These are phyloP conservation scores for Monochamus saltuarius DNA, from an alignment of 1,140 invertebrate species.

Conservation along the genomic window DNA sequence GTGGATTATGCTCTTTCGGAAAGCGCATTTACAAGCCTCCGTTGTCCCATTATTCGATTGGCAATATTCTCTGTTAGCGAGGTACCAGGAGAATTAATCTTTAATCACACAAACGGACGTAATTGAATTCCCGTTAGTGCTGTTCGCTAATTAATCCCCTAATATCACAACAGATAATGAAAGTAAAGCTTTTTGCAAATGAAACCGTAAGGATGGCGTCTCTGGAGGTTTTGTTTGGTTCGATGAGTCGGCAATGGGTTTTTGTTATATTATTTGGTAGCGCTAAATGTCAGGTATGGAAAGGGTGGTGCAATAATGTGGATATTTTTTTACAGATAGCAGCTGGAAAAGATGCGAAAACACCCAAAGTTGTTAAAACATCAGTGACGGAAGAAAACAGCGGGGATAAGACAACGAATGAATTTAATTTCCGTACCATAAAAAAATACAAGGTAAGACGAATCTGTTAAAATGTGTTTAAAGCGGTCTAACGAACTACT, in stretches of 20 bases:
- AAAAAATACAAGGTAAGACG: slow-evolving; percentile 20
- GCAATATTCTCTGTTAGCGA: background rate
- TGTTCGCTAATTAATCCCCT: too few species aligned
- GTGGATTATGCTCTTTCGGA: too few species aligned
- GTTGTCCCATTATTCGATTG: too few species aligned
- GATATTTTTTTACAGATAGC: background rate
- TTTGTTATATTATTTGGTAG: background rate
- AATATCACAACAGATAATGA: too few species aligned
- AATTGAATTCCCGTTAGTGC: too few species aligned
- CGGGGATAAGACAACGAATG: background rate
- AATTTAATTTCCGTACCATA: background rate
- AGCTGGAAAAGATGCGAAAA: background rate
- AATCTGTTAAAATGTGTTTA: too few species aligned
- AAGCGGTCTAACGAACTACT: too few species aligned
- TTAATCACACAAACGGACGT: slow-evolving; percentile 5
- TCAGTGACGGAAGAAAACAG: background rate
- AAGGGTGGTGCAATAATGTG: background rate
- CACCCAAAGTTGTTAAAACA: background rate
- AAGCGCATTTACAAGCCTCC: too few species aligned
- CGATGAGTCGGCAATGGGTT: background rate
- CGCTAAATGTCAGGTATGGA: background rate
- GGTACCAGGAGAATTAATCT: slow-evolving; percentile 11
- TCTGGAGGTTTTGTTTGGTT: too few species aligned
- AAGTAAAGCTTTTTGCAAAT: too few species aligned
- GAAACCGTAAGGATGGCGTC: too few species aligned